These are phyloP conservation scores for Pelecanus crispus DNA, from an alignment of 2,113 vertebrate species.

Conservation along the genomic window DNA sequence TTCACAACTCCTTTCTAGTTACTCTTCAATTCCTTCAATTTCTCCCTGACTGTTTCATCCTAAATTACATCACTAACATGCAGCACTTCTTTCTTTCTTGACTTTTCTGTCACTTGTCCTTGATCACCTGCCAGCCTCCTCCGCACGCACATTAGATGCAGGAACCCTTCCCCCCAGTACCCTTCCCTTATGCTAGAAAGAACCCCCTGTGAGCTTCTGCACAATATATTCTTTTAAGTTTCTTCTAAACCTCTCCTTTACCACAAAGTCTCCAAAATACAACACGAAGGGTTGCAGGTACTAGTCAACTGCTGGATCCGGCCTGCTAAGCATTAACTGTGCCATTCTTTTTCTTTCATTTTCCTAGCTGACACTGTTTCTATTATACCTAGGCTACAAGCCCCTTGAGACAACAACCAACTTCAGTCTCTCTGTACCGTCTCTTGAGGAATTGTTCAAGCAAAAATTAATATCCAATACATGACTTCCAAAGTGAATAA, in stretches of 20 bases:
- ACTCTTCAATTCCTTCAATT: neutral
- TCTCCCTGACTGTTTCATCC: neutral
- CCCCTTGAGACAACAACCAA: neutral
- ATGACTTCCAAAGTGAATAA: neutral
- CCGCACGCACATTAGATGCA: neutral
- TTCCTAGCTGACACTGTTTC: neutral
- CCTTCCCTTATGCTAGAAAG: neutral
- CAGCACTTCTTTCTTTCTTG: neutral
- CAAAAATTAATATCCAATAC: neutral
- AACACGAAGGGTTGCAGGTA: neutral
- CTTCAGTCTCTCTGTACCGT: neutral
- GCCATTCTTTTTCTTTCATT: neutral
- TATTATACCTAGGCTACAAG: neutral
- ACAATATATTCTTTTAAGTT: neutral
- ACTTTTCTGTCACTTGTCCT: neutral
- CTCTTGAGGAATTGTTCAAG: neutral
- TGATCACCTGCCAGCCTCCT: neutral
- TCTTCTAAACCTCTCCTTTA: neutral
- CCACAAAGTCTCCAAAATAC: neutral
- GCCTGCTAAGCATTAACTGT: neutral
- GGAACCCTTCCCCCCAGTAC: neutral
- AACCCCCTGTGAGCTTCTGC: neutral
- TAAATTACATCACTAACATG: neutral
- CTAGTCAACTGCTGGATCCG: neutral
- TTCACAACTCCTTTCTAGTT: neutral